phyloP scores from a whole-genome alignment of 2,113 vertebrate genomes.

The Sula dactylatra region DNA sequence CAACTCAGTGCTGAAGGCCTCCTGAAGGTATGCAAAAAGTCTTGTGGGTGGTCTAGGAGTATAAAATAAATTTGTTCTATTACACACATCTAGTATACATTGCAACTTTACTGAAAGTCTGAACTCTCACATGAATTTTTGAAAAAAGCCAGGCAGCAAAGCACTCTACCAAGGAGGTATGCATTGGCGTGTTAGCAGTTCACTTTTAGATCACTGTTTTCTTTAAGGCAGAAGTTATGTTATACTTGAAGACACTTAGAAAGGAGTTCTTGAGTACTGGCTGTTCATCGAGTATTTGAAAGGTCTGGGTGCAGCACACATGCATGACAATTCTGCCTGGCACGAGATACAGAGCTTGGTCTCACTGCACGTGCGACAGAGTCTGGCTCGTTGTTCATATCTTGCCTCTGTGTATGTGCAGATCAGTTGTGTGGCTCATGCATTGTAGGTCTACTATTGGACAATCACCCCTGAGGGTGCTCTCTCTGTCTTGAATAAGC shows the following conservation, averaged over 20 bases:
- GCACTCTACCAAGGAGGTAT: neutral
- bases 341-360: neutral
- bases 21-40: neutral
- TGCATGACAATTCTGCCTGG: neutral
- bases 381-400: rapidly evolving
- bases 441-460: neutral
- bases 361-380: rapidly evolving
- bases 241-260: neutral
- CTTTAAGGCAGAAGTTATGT: neutral
- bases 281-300: rapidly evolving
- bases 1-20: neutral
- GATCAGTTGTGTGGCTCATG: rapidly evolving
- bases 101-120: neutral
- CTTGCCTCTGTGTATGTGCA: rapidly evolving
- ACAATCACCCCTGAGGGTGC: no score
- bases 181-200: neutral
- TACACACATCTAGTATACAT: neutral
- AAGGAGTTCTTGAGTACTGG: neutral
- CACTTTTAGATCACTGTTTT: neutral
- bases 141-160: neutral
- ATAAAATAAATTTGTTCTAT: neutral
- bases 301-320: neutral
- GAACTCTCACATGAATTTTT: neutral
- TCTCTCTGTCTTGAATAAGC: neutral
- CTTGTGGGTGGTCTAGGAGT: neutral